Base-by-base conservation (phyloP, 1,140 invertebrate species). In the Drosophila novamexicana region DNA sequence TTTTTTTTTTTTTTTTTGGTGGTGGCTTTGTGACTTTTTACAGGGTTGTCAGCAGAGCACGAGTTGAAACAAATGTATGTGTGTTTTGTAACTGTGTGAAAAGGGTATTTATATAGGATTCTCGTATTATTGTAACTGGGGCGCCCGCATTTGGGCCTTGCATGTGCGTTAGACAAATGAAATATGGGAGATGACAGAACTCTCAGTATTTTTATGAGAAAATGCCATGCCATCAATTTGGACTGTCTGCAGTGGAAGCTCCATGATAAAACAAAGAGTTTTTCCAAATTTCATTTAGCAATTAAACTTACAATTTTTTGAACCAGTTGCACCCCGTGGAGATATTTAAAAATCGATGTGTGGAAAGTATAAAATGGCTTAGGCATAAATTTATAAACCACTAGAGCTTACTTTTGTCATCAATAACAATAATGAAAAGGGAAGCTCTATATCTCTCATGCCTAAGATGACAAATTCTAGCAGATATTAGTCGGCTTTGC, bases 31-130 rank as follows among this genome's bases (percentile, higher is more conserved):
- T 73, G 70, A 68, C 70, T 73, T 73, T 73, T 61, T 68, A 53
- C 34, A 10, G 70, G 64, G 64, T 53, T 67, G 44, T 49, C 56
- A 7, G 14, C 29, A 32, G 29, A 52, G 50, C 7, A 59, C 34
- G 40, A 68, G 70, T 68, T 68, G 59, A 70, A 75, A 75, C 68
- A 66, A 72, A 75, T 75, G 73, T 56, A 29, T 42, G 67, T 45
- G 22, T 54, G 16, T 73, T 65, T 39, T 39, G 68, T 56, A 34
- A 49, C 42, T 61, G 52, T 57, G 67, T 64, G 65, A 73, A 73
- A 68, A 67, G 70, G 64, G 70, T 68, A 68, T 68, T 68, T 73
- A 61, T 68, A 54, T 54, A 61, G 64, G 56, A 73, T 68, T 18
- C 44, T 7, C 57, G 14, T 36, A 68, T 44, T 47, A 53, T 68